Conservation (phyloP, 1,140 invertebrate genomes). For the Leptinotarsa defecta region DNA sequence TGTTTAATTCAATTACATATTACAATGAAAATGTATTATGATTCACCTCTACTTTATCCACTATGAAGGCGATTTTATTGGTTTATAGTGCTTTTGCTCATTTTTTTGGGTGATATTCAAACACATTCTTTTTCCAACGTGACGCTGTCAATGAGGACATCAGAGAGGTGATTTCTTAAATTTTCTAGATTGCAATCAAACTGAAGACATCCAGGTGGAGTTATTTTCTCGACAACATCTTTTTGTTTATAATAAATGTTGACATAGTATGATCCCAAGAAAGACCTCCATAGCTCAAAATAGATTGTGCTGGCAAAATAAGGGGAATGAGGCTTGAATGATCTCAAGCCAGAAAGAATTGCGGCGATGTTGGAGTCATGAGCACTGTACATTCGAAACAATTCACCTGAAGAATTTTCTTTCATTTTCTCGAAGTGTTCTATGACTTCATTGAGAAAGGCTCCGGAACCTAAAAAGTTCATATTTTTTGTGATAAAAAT, state of each 20-base stretch:
- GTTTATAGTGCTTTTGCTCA: too few relatives aligned
- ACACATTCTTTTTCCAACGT: constrained; percentile 17
- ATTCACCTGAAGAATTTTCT: background rate
- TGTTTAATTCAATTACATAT: too few relatives aligned
- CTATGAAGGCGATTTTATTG: too few relatives aligned
- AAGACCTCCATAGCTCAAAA: background rate
- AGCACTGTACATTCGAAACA: constrained; percentile 19
- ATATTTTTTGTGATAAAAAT: too few relatives aligned
- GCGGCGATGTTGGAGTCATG: constrained; percentile 10
- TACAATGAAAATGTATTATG: too few relatives aligned
- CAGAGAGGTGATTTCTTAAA: background rate
- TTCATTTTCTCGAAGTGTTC: constrained; percentile 6
- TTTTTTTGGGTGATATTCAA: too few relatives aligned
- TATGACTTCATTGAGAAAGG: background rate
- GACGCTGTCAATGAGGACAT: background rate
- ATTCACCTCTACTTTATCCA: too few relatives aligned
- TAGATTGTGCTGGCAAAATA: constrained; percentile 11
- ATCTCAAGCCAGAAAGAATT: background rate
- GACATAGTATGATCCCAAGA: background rate
- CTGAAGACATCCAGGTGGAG: constrained; percentile 4
- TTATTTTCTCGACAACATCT: constrained; percentile 8
- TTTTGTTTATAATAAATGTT: constrained; percentile 10
- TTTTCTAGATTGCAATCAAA: constrained; percentile 10
- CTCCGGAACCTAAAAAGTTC: constrained; percentile 20
- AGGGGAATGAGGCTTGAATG: constrained; percentile 2